Base-by-base conservation (phyloP, 2,113 vertebrate genomes). In the Rhabdornis inornatus region DNA sequence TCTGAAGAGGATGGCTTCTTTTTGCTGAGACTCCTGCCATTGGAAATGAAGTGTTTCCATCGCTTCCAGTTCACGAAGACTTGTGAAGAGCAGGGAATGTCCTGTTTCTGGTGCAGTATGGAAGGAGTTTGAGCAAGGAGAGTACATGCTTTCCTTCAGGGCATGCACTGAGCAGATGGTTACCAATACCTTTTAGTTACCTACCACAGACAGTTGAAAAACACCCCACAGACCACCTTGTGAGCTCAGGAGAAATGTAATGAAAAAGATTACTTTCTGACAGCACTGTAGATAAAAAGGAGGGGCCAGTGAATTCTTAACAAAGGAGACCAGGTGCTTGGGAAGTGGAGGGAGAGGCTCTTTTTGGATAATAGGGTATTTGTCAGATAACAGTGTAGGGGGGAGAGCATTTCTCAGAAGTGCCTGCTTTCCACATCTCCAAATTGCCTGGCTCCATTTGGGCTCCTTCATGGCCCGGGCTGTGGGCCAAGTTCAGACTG, bases 401-500 rank as follows among this genome's bases (percentile, higher is more conserved):
- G 35, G 87, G 75, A 70, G 6, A 88, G 24, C 33, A 13, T 76
- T n/a, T 72, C 66, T 91, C 47, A 47, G 37, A 83, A 88, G 8
- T 47, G 82, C 27, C 55, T 87, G 55, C 47, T 64, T 93, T 76
- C 64, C 2, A 0, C 20, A 15, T 31, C 59, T 96, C 50, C 44
- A 60, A 88, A 60, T 88, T 92, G 79, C 79, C 79, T 92, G 79
- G 25, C 56, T 93, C 33, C 60, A 59, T 96, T 92, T 92, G 60
- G 44, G 79, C 44, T 94, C 37, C 47, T 81, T 75, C n/a, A 18
- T 0, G 6, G 80, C 24, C n/a, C 0, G 40, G 92, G 95, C 92
- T 86, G 47, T 45, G 76, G 85, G 93, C 93, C 95, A 95, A 87
- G 89, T 89, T 96, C 92, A 92, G 83, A 47, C 76, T 92, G 85